phyloP scores from a whole-genome alignment of 2,113 vertebrate species.

The Bostrychus sinensis region DNA sequence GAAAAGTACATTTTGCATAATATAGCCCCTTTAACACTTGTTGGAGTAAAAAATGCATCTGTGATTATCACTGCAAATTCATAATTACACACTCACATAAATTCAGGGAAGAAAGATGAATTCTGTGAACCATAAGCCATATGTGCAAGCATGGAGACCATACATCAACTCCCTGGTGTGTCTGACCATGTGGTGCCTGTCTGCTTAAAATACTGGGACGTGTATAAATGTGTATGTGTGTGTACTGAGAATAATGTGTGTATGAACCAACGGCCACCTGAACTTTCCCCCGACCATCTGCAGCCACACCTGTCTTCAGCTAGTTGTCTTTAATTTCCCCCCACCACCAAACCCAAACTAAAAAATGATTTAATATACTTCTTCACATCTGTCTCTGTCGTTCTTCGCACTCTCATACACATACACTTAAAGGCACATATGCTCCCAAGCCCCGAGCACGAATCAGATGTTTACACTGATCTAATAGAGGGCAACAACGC shows the following conservation, averaged over 20 bases:
- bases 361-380: conserved; percentile 6
- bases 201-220: not conserved
- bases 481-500: conserved; percentile 53
- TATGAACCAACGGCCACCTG: conserved; percentile 9
- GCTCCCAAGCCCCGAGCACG: conserved; percentile 27
- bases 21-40: too few relatives aligned
- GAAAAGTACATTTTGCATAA: too few relatives aligned
- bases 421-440: not conserved
- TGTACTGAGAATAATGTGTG: not conserved
- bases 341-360: conserved; percentile 14
- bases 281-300: conserved; percentile 43
- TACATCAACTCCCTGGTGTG: conserved; percentile 7
- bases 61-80: not conserved
- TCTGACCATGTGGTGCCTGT: conserved; percentile 16
- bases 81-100: not conserved
- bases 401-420: not conserved
- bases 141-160: conserved; percentile 4
- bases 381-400: not conserved
- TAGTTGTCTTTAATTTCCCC: conserved; percentile 17
- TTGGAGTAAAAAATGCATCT: too few relatives aligned
- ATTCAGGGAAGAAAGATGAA: not conserved
- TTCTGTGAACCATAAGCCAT: not conserved
- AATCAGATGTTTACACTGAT: conserved; percentile 50
- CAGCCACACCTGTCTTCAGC: conserved; percentile 38
- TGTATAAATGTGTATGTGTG: conserved; percentile 10